These are phyloP conservation scores for Drosophila subsilvestris DNA, from an alignment of 2,888 invertebrate genomes.

Conservation along the genomic window DNA sequence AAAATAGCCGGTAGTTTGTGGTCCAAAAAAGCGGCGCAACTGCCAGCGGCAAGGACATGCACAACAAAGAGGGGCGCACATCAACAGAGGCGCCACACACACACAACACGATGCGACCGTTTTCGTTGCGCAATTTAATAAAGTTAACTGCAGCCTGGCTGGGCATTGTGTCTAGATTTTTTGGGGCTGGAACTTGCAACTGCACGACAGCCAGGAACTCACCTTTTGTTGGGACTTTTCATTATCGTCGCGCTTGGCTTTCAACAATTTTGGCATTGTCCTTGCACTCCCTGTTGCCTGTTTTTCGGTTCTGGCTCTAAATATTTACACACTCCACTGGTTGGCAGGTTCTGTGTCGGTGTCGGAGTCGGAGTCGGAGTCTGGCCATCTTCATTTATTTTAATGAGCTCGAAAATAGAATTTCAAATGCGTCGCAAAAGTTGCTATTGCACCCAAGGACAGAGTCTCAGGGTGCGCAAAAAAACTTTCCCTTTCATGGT, in stretches of 20 bases:
- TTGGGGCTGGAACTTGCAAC: conserved; percentile 8
- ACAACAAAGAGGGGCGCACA: conserved; percentile 7
- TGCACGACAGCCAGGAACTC: conserved; percentile 25
- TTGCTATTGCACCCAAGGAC: neutral
- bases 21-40: conserved; percentile 5
- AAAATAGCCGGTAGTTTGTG: neutral
- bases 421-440: conserved; percentile 69
- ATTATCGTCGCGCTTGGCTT: conserved; percentile 59
- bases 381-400: conserved; percentile 81
- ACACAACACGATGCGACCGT: conserved; percentile 52
- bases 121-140: conserved; percentile 74
- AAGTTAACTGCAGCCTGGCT: conserved; percentile 76
- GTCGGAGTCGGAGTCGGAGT: conserved; percentile 8
- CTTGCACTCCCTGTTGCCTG: conserved; percentile 55
- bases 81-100: conserved; percentile 27
- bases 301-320: conserved; percentile 27
- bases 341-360: conserved; percentile 22
- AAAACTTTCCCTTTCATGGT: conserved; percentile 5
- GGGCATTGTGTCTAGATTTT: conserved; percentile 70
- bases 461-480: neutral
- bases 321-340: conserved; percentile 53
- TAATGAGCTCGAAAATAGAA: conserved; percentile 81
- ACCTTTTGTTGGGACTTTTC: conserved; percentile 69
- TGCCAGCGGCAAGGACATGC: conserved; percentile 58
- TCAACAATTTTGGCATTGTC: conserved; percentile 60